Base-by-base conservation (phyloP, 2,113 vertebrate genomes). In the Gobio gobio region DNA sequence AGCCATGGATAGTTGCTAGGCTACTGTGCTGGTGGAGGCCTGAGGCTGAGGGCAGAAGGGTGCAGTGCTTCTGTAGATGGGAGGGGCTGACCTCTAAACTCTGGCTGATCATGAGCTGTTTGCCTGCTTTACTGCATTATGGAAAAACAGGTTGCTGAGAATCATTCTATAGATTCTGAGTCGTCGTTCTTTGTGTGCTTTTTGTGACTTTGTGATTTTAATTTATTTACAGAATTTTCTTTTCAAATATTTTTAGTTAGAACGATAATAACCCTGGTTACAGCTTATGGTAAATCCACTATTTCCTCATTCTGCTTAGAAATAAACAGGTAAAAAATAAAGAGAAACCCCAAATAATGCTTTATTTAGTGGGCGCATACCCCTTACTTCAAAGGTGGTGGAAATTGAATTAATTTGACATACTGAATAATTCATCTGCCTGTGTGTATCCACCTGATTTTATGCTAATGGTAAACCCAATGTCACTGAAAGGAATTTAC, bases 1-100 rank as follows among this genome's bases (percentile, higher is more conserved):
- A 84, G 66, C 76, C 36, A 72, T 14, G n/a, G 61, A 26, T 84
- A 70, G 86, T 87, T 87, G 83, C 86, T 87, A 85, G 78, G 86
- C 83, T 87, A 87, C 51, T 12, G 77, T 70, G 72, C 83, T 72
- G 33, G 59, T 14, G 29, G 61, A 75, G 70, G 72, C 80, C 70
- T 64, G 58, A n/a, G 24, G 26, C 33, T 40, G 51, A 56, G 51
- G 51, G 51, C 54, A 49, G 18, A 22, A 20, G 54, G 54, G 54
- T 64, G 56, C 36, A 2, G 24, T 45, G 59, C 7, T 70, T 59
- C 26, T 68, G 54, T 29, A 24, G 47, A 68, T 47, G 54, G 76
- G 70, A 77, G 18, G 45, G 51, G 45, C 59, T 58, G 26, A 66
- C 51, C 79, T 45, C 24, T 70, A 14, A 45, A 59, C 74, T 78